Percentiles rank a stretch among this genome's conserved stretches.
Evolutionary conservation across 2,113 vertebrate genomes (phyloP).

Genomic region (Anarhynchus alexandrinus): DNA sequence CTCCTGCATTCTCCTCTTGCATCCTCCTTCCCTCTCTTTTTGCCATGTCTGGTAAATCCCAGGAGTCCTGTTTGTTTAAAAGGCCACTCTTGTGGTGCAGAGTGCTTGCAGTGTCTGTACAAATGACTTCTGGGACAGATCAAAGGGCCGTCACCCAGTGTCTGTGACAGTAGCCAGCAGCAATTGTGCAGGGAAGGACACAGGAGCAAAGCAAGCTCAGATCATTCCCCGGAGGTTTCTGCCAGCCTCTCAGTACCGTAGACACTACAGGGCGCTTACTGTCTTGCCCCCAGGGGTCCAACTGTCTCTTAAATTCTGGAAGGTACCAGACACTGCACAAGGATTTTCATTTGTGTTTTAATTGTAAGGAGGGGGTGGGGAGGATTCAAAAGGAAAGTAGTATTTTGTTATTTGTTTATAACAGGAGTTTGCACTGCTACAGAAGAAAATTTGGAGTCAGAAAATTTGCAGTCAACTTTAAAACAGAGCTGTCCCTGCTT

Average conservation of each 20-base stretch:
- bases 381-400: neutral
- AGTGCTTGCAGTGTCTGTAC: neutral
- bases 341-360: neutral
- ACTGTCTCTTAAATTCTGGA: neutral
- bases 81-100: neutral
- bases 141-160: neutral
- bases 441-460: neutral
- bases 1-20: neutral
- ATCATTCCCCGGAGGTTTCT: neutral
- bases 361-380: neutral
- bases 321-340: neutral
- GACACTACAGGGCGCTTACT: neutral
- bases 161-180: neutral
- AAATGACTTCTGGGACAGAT: neutral
- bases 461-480: neutral
- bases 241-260: neutral
- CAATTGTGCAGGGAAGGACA: neutral
- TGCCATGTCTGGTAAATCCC: neutral
- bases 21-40: neutral
- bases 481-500: neutral
- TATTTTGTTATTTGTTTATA: neutral
- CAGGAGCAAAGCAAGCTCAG: neutral
- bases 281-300: neutral
- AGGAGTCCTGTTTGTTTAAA: neutral
- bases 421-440: neutral